phyloP scores from a whole-genome alignment of 2,888 invertebrate species.

The Tinea trinotella region DNA sequence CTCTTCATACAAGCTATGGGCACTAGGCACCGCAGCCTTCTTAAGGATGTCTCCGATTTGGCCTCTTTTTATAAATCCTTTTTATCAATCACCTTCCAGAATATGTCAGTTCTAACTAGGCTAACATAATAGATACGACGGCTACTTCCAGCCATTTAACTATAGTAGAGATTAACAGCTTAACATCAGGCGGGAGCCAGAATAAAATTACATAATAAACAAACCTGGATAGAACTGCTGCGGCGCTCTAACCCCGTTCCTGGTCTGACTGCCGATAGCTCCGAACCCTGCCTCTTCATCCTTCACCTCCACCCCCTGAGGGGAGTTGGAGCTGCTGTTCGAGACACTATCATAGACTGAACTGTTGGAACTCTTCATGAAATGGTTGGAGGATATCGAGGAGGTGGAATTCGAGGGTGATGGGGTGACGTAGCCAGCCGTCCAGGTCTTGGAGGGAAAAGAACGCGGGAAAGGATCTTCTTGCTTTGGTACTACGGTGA shows the following conservation, averaged over 20 bases:
- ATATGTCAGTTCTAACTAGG: too few relatives aligned
- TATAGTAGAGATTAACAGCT: too few relatives aligned
- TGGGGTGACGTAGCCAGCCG: not conserved
- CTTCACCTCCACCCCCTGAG: constrained; percentile 12
- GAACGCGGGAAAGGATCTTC: constrained; percentile 1
- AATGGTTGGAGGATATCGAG: constrained; percentile 23
- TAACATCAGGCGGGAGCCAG: too few relatives aligned
- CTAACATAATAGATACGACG: too few relatives aligned
- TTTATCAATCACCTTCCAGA: not conserved
- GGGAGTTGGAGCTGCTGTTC: constrained; percentile 24
- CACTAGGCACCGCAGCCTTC: too few relatives aligned
- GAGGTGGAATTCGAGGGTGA: constrained; percentile 23
- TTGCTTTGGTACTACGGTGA: not conserved
- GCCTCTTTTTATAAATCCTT: too few relatives aligned
- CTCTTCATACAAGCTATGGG: too few relatives aligned
- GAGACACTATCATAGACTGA: constrained; percentile 22
- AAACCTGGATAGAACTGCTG: constrained; percentile 13
- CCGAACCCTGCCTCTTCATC: constrained; percentile 32
- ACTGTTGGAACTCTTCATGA: constrained; percentile 18
- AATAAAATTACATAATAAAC: not conserved
- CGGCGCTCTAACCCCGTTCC: constrained; percentile 18
- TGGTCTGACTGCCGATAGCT: constrained; percentile 29
- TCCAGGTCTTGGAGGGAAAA: constrained; percentile 13
- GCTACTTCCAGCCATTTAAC: too few relatives aligned
- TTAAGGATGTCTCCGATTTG: too few relatives aligned